These are phyloP conservation scores for Zophobas morio DNA, from an alignment of 1,140 invertebrate species.

Conservation along the genomic window DNA sequence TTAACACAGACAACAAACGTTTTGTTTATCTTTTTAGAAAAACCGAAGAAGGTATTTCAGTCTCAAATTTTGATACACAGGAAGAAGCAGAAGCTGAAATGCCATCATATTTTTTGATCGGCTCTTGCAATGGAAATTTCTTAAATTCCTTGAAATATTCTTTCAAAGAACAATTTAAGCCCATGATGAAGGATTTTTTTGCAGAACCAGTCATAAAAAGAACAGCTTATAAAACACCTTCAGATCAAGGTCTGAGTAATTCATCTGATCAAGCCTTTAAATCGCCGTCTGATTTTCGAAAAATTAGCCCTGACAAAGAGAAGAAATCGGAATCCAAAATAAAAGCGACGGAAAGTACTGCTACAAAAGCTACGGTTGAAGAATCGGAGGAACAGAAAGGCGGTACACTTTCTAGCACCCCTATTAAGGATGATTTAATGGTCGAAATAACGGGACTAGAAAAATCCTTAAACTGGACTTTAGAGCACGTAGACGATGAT, in stretches of 20 bases:
- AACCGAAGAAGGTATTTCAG: slow-evolving; percentile 73
- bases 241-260: slow-evolving; percentile 7
- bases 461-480: slow-evolving; percentile 68
- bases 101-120: slow-evolving; percentile 76
- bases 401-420: slow-evolving; percentile 51
- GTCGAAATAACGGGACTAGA: slow-evolving; percentile 51
- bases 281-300: slow-evolving; percentile 72
- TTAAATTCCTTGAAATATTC: slow-evolving; percentile 70
- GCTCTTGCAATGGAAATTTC: slow-evolving; percentile 73
- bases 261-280: slow-evolving; percentile 62
- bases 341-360: neutral
- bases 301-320: slow-evolving; percentile 68
- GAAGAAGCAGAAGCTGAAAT: slow-evolving; percentile 73
- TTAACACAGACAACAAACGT: slow-evolving; percentile 69
- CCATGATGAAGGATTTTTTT: slow-evolving; percentile 60
- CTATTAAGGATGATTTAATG: slow-evolving; percentile 56
- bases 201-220: slow-evolving; percentile 59
- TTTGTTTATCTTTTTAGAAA: slow-evolving; percentile 79
- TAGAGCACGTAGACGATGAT: slow-evolving; percentile 78
- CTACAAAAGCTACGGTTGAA: neutral
- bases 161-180: slow-evolving; percentile 60
- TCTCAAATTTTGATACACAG: slow-evolving; percentile 71
- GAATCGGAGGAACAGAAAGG: slow-evolving; percentile 56
- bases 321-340: slow-evolving; percentile 64
- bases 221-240: neutral